Base-by-base conservation (phyloP, 2,797 vertebrate genomes). In the Erpetoichthys calabaricus region DNA sequence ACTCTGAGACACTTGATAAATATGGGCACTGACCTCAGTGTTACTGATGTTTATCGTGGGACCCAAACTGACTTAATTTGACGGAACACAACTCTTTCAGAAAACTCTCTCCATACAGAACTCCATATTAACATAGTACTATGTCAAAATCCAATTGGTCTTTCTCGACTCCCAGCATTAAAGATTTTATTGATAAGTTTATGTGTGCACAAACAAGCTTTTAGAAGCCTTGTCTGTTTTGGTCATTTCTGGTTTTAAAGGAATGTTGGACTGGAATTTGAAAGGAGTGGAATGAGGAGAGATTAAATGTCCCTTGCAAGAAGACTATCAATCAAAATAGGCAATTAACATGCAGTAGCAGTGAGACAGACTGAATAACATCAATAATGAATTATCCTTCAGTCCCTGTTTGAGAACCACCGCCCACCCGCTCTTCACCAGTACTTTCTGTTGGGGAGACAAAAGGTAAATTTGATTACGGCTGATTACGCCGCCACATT, bases 401-500 rank as follows among this genome's bases (percentile, higher is more conserved):
- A n/a, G n/a, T n/a, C n/a, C n/a, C n/a, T n/a, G n/a, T n/a, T n/a
- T n/a, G n/a, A n/a, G n/a, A n/a, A n/a, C n/a, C n/a, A n/a, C n/a
- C n/a, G n/a, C n/a, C n/a, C n/a, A n/a, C n/a, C n/a, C n/a, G n/a
- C n/a, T n/a, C n/a, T n/a, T n/a, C n/a, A n/a, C n/a, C n/a, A n/a
- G n/a, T n/a, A n/a, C n/a, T n/a, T 62, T 62, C 58, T 57, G 70
- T 41, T 61, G 71, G 65, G 58, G 60, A 47, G 51, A 56, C 57
- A 25, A 60, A 68, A 65, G 73, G 65, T 53, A 68, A 72, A 72
- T 66, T 73, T 78, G 77, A 79, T 80, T 75, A 79, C 74, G 62
- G 67, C 73, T 78, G 77, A 79, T 80, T 75, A 79, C 74, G 62
- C 70, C 68, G 69, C 77, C 74, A 72, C 75, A 73, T 66, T 73